Conservation (phyloP, 2,888 invertebrate species). For the Cephus runcator region DNA sequence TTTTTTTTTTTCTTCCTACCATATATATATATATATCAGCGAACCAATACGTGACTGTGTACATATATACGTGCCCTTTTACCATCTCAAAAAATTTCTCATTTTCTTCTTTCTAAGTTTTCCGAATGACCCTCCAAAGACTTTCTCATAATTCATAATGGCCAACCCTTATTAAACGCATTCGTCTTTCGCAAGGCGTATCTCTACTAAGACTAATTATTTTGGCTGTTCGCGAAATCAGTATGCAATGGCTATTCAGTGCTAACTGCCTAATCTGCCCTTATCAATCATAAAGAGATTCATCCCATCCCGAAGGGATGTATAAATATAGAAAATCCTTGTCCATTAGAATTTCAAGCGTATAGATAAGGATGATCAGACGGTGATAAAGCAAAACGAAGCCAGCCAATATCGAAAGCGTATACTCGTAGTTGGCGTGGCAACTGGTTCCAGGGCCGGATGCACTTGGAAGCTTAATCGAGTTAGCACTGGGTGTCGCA, state of each 20-base stretch:
- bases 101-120: neutral
- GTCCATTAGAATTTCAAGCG: no score
- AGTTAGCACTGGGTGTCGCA: constrained; percentile 18
- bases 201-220: neutral
- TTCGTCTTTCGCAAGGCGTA: neutral
- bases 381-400: no score
- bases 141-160: neutral
- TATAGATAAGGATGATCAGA: no score
- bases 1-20: no score
- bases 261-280: neutral
- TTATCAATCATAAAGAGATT: neutral
- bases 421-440: no score
- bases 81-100: neutral
- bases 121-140: neutral
- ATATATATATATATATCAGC: no score
- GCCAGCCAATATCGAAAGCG: no score
- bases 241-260: neutral
- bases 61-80: no score
- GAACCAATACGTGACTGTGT: no score
- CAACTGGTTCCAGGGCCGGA: neutral
- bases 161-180: neutral
- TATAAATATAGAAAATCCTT: no score
- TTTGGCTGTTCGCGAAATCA: neutral
- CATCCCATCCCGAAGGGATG: no score
- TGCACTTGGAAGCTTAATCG: constrained; percentile 34